Conservation (phyloP, 1,140 invertebrate species). For the Diorhabda sublineata region DNA sequence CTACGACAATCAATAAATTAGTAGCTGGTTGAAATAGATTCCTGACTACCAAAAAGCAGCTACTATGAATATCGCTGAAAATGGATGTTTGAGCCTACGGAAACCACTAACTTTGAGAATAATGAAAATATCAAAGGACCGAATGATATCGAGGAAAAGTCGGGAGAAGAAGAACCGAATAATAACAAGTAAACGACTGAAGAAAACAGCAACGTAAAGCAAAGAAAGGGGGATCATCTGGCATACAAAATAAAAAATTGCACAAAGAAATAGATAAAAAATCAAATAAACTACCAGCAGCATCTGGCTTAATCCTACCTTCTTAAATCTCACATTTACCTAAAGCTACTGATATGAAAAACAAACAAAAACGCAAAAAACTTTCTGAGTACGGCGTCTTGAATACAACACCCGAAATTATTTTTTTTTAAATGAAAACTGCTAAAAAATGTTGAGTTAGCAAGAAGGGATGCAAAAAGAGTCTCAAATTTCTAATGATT, state of each 20-base stretch:
- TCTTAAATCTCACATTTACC: background rate
- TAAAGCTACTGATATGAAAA: background rate
- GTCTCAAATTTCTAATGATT: background rate
- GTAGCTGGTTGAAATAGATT: constrained; percentile 34
- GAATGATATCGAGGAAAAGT: background rate
- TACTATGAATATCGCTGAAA: constrained; percentile 32
- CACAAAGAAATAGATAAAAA: constrained; percentile 5
- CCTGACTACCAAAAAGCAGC: constrained; percentile 23
- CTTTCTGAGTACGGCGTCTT: background rate
- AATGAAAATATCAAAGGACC: constrained; percentile 2
- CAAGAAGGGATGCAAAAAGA: background rate
- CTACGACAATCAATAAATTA: constrained; percentile 33
- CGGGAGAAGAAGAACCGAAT: too few relatives aligned
- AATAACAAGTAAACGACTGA: background rate
- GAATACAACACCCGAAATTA: background rate
- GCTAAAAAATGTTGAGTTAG: background rate
- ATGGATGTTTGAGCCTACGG: constrained; percentile 20
- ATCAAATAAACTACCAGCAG: background rate
- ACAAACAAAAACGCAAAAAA: background rate
- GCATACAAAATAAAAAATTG: constrained; percentile 6
- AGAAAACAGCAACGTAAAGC: background rate
- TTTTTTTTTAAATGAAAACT: too few relatives aligned
- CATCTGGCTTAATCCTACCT: background rate
- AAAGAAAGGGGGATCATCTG: constrained; percentile 1
- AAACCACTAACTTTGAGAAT: background rate